Evolutionary conservation across 2,797 vertebrate genomes (phyloP).

Genomic region (Tenualosa thibaudeaui): DNA sequence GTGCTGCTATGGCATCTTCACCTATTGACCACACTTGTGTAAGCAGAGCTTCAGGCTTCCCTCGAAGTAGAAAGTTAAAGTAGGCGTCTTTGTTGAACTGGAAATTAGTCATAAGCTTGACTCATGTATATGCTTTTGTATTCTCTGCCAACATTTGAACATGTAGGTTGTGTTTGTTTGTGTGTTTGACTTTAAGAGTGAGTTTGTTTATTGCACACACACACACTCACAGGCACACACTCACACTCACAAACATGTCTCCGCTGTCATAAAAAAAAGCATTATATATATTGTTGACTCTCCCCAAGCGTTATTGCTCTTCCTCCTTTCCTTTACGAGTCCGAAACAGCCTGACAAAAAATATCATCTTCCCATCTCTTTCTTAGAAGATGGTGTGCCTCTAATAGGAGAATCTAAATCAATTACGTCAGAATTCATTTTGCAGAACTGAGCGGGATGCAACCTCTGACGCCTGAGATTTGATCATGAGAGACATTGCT

Average conservation of each 20-base stretch:
- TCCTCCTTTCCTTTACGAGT: slow-evolving; percentile 16
- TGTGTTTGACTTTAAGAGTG: neutral
- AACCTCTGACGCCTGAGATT: slow-evolving; percentile 46
- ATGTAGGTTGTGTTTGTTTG: neutral
- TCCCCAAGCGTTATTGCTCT: slow-evolving; percentile 6
- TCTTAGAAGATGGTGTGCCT: slow-evolving; percentile 52
- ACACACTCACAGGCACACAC: neutral
- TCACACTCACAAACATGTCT: neutral
- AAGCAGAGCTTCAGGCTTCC: neutral
- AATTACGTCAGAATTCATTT: slow-evolving; percentile 52
- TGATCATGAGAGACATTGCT: slow-evolving; percentile 48
- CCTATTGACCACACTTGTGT: slow-evolving; percentile 14
- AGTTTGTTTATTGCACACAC: neutral
- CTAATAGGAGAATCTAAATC: slow-evolving; percentile 58
- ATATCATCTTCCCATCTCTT: slow-evolving; percentile 48
- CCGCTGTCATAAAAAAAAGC: neutral
- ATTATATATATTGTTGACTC: neutral
- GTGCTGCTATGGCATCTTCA: neutral
- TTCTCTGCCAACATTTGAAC: neutral
- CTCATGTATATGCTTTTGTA: neutral
- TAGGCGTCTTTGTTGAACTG: neutral
- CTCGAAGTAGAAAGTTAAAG: neutral
- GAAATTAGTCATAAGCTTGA: slow-evolving; percentile 6
- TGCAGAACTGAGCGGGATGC: slow-evolving; percentile 38
- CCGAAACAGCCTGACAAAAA: slow-evolving; percentile 46